Evolutionary conservation across 2,888 invertebrate genomes (phyloP).

Genomic region (Eumerus sabulonum): DNA sequence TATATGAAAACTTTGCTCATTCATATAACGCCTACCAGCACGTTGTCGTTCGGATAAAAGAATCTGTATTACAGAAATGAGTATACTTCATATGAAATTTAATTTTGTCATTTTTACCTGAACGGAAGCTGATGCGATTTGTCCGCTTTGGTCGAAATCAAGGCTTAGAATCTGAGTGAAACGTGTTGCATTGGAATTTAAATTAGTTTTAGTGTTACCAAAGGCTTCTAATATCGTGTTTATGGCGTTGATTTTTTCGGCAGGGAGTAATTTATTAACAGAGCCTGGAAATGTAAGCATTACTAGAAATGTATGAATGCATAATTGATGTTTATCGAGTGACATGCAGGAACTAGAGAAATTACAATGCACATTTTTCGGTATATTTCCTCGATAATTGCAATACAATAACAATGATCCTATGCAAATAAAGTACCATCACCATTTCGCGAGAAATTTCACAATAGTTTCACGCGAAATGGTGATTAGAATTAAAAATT

Average conservation of each 20-base stretch:
- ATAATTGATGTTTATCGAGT: too few relatives aligned
- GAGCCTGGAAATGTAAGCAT: conserved; percentile 75
- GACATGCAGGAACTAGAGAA: too few relatives aligned
- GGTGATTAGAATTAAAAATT: too few relatives aligned
- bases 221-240: conserved; percentile 93
- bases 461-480: too few relatives aligned
- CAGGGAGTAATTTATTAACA: conserved; percentile 87
- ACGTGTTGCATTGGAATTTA: conserved; percentile 93
- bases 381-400: too few relatives aligned
- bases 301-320: too few relatives aligned
- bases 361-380: too few relatives aligned
- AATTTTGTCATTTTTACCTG: conserved; percentile 81
- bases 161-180: conserved; percentile 95
- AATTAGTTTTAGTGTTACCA: conserved; percentile 91
- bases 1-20: conserved; percentile 81
- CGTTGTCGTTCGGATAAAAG: conserved; percentile 89
- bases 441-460: too few relatives aligned
- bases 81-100: conserved; percentile 27
- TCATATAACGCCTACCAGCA: conserved; percentile 83
- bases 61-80: conserved; percentile 81
- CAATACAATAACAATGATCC: too few relatives aligned
- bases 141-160: conserved; percentile 96
- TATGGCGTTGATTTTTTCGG: conserved; percentile 91
- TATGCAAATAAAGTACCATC: too few relatives aligned
- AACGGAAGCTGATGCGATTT: conserved; percentile 92